Evolutionary conservation across 2,888 invertebrate species (phyloP).

Genomic region (Chydorus sphaericus): DNA sequence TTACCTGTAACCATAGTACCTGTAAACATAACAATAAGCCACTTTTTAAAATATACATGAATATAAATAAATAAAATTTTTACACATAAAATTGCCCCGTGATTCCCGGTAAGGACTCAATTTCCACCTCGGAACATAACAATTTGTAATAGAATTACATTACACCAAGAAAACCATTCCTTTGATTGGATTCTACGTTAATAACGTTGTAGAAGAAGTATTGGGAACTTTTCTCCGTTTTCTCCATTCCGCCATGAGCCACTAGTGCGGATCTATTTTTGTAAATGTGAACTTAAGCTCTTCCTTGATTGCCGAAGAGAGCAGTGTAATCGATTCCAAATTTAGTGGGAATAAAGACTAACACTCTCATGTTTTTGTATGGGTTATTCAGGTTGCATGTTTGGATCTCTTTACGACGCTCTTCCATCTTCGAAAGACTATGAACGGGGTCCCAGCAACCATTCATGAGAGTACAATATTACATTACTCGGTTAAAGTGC

Average conservation of each 20-base stretch:
- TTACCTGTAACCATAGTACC: constrained; percentile 38
- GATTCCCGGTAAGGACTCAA: constrained; percentile 6
- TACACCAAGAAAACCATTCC: constrained; percentile 75
- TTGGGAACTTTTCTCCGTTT: constrained; percentile 96
- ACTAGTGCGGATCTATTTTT: constrained; percentile 39
- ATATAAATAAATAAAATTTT: background rate
- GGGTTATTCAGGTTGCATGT: constrained; percentile 49
- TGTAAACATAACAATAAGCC: background rate
- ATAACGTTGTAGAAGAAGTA: constrained; percentile 78
- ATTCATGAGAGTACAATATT: constrained; percentile 53
- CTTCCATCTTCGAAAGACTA: constrained; percentile 44
- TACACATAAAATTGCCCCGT: background rate
- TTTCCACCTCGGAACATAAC: constrained; percentile 32
- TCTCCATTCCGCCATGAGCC: constrained; percentile 64
- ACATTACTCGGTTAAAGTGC: constrained; percentile 57
- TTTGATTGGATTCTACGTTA: constrained; percentile 77
- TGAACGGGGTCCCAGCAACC: constrained; percentile 69
- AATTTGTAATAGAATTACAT: constrained; percentile 28
- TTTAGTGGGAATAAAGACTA: constrained; percentile 37
- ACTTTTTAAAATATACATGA: too few relatives aligned
- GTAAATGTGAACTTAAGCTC: constrained; percentile 76
- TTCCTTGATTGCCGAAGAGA: constrained; percentile 64
- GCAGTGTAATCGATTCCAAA: constrained; percentile 71
- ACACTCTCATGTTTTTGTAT: constrained; percentile 1
- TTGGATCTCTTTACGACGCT: constrained; percentile 42